Evolutionary conservation across 2,888 invertebrate genomes (phyloP).

Genomic region (Dendrolimus houi): DNA sequence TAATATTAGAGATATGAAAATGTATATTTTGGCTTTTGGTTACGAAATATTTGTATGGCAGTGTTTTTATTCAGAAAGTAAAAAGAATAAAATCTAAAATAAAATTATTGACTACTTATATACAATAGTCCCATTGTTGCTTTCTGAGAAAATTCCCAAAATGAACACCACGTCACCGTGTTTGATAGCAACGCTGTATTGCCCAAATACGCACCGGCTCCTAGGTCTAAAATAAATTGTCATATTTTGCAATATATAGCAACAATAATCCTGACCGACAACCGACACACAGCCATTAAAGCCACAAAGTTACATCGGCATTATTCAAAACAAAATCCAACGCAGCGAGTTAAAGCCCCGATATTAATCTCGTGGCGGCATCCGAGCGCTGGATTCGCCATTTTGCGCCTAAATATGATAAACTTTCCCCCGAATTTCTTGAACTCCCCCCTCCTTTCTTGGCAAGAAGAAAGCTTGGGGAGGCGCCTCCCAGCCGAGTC

Average conservation of each 20-base stretch:
- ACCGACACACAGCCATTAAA: background rate
- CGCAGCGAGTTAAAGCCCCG: conserved; percentile 68
- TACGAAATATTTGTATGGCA: too few relatives aligned
- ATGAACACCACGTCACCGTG: too few relatives aligned
- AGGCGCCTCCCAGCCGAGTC: conserved; percentile 57
- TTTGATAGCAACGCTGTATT: too few relatives aligned
- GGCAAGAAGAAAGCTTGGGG: conserved; percentile 42
- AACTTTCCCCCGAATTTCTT: conserved; percentile 76
- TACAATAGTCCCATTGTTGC: too few relatives aligned
- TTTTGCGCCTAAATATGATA: conserved; percentile 77
- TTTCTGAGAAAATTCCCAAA: too few relatives aligned
- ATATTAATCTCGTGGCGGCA: conserved; percentile 72
- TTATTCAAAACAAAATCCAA: conserved; percentile 68
- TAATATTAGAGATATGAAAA: too few relatives aligned
- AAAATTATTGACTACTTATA: too few relatives aligned
- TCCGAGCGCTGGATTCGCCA: conserved; percentile 74
- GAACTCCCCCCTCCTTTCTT: conserved; percentile 50
- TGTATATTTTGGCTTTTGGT: too few relatives aligned
- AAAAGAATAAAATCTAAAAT: too few relatives aligned
- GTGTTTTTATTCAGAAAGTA: too few relatives aligned
- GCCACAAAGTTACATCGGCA: conserved; percentile 46
- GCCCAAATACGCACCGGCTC: too few relatives aligned
- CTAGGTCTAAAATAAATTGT: too few relatives aligned
- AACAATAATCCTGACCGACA: conserved; percentile 1
- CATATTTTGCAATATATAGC: background rate